These are phyloP conservation scores for Anaspis maculata DNA, from an alignment of 2,888 invertebrate species.

Conservation along the genomic window DNA sequence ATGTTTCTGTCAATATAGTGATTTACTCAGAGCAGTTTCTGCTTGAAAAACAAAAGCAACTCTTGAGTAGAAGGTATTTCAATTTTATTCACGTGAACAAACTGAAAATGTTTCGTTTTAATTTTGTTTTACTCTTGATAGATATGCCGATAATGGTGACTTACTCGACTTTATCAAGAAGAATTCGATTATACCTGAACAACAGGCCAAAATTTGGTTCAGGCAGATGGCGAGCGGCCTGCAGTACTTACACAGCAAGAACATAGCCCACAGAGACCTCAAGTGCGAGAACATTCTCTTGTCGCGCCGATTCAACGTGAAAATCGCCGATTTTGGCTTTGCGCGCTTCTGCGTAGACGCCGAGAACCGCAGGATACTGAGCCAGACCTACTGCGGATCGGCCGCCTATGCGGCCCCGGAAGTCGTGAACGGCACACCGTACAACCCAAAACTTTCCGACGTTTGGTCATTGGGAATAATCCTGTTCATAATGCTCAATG, in stretches of 20 bases:
- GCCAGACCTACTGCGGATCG: constrained; percentile 92
- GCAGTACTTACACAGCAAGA: constrained; percentile 73
- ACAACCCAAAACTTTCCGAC: constrained; percentile 82
- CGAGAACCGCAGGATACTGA: constrained; percentile 66
- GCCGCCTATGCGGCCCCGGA: constrained; percentile 96
- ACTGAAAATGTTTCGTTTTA: background rate
- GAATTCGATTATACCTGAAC: constrained; percentile 68
- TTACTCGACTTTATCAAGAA: constrained; percentile 75
- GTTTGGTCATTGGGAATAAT: constrained; percentile 92
- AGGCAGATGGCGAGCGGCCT: constrained; percentile 77
- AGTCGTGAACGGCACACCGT: constrained; percentile 81
- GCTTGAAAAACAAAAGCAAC: too few relatives aligned
- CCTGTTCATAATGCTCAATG: constrained; percentile 89
- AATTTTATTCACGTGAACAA: too few relatives aligned
- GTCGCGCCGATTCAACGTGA: constrained; percentile 78
- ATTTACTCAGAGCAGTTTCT: too few relatives aligned
- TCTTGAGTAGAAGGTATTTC: too few relatives aligned
- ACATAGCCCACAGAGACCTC: constrained; percentile 85
- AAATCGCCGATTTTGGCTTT: constrained; percentile 91
- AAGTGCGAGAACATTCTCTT: constrained; percentile 88
- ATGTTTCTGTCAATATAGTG: too few relatives aligned
- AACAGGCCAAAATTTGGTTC: constrained; percentile 77
- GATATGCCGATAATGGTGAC: constrained; percentile 83
- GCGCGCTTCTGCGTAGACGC: constrained; percentile 71
- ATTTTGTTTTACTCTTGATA: constrained; percentile 13